Evolutionary conservation across 2,888 invertebrate genomes (phyloP), one percentile per base, ranked within the genome.

Genomic region (Priocnemis perturbator): DNA sequence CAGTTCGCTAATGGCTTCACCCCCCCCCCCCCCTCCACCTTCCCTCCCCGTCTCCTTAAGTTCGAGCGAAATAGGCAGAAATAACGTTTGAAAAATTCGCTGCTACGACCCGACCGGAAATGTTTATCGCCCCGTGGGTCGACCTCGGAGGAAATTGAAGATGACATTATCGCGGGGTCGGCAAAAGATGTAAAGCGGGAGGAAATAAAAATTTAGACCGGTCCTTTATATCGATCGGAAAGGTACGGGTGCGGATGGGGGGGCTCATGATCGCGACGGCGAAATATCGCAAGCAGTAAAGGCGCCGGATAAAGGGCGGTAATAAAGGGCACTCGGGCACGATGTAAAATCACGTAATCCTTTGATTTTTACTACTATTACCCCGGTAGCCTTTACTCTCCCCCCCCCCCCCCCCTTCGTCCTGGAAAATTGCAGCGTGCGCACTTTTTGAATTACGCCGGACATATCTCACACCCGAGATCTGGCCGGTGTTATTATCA

Each of bases 361-460:
- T 44, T 45, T 64, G 56, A 75, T 69, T 75, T 75, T 69, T 74
- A 74, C 60, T 69, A 17, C 64, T 30, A 64, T 58, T 55, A 59
- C 61, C 60, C 60, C 47, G 58, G 53, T 60, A 37, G 50, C 47
- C 47, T 19, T 9, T 60, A 45, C 21, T 7, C 37, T 11, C 3
- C 26, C 21, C 37, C 11, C 37, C 11, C 37, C 11, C 37, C 7
- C 37, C 11, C 56, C 15, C 30, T 7, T 23, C 17, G 15, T 60
- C 63, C 48, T 58, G 63, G 59, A 26, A 58, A 48, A 66, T 60
- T 64, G 58, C 58, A 37, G 45, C 55, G 58, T 60, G 60, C 72
- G 69, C 63, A 74, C 74, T 64, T 74, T 76, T 77, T 55, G 67
- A 74, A 77, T 77, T 78, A 77, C 72, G 64, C 72, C 60, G 57